Conservation (phyloP, 1,140 invertebrate species). For the Bombyx mandarina region DNA sequence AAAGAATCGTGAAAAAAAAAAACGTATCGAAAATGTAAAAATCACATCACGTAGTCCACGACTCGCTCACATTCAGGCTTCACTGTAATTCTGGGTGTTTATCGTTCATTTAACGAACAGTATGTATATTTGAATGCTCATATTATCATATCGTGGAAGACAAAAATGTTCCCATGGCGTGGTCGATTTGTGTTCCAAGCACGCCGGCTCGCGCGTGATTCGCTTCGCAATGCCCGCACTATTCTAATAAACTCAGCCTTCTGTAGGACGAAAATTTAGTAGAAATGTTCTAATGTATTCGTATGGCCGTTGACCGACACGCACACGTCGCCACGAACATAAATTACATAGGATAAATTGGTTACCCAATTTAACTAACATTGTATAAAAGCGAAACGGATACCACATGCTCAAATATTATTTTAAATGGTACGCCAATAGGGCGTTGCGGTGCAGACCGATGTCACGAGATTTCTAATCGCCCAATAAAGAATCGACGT, state of each 20-base stretch:
- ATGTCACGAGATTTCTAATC: slow-evolving; percentile 39
- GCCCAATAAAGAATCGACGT: slow-evolving; percentile 51
- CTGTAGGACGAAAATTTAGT: slow-evolving; percentile 71
- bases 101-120: slow-evolving; percentile 70
- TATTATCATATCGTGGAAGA: slow-evolving; percentile 71
- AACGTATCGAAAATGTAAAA: slow-evolving; percentile 51
- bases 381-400: slow-evolving; percentile 14
- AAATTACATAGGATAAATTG: slow-evolving; percentile 22
- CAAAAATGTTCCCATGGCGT: slow-evolving; percentile 70
- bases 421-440: slow-evolving; percentile 15
- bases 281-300: slow-evolving; percentile 70
- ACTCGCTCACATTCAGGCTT: slow-evolving; percentile 64
- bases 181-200: slow-evolving; percentile 55
- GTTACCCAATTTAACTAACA: slow-evolving; percentile 13
- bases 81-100: slow-evolving; percentile 70
- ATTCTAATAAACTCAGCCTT: slow-evolving; percentile 70
- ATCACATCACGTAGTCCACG: slow-evolving; percentile 61
- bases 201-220: slow-evolving; percentile 59
- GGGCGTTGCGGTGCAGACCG: slow-evolving; percentile 35
- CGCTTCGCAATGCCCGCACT: slow-evolving; percentile 52
- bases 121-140: slow-evolving; percentile 71
- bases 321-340: slow-evolving; percentile 25
- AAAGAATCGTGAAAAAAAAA: slow-evolving; percentile 30
- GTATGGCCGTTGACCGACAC: slow-evolving; percentile 57
- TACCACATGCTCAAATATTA: slow-evolving; percentile 34